These are phyloP conservation scores for Mystacides longicornis DNA, from an alignment of 2,888 invertebrate species.

Conservation along the genomic window DNA sequence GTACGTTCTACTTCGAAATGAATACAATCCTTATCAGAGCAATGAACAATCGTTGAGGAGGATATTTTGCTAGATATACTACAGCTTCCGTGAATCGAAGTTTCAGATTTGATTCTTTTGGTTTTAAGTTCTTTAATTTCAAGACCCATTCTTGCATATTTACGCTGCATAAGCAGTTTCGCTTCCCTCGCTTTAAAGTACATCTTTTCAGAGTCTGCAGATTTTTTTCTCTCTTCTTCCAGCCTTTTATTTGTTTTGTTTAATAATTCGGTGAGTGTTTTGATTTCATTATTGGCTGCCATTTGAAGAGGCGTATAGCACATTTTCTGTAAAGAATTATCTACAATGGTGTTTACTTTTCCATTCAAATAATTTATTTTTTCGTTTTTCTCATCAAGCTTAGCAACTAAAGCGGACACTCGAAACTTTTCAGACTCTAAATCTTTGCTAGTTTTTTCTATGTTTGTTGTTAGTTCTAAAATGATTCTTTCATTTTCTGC, in stretches of 20 bases:
- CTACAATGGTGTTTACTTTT: constrained; percentile 41
- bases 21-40: constrained; percentile 31
- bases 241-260: constrained; percentile 50
- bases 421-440: constrained; percentile 44
- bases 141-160: constrained; percentile 28
- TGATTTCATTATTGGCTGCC: constrained; percentile 55
- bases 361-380: constrained; percentile 45
- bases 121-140: constrained; percentile 33
- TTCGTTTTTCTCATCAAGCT: constrained; percentile 41
- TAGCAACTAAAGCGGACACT: constrained; percentile 44
- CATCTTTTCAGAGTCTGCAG: constrained; percentile 49
- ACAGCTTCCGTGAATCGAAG: background rate
- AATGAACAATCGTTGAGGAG: background rate
- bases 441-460: constrained; percentile 38
- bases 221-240: constrained; percentile 51
- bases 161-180: constrained; percentile 37
- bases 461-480: constrained; percentile 43
- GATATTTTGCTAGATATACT: background rate
- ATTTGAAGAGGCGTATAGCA: constrained; percentile 48
- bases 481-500: constrained; percentile 44
- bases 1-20: constrained; percentile 39
- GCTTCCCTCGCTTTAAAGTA: constrained; percentile 51
- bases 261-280: constrained; percentile 52
- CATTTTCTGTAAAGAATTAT: constrained; percentile 44
- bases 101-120: constrained; percentile 34